Evolutionary conservation across 2,888 invertebrate species (phyloP), one percentile per base, ranked within the genome.

Genomic region (Hydrotaea diabolus): DNA sequence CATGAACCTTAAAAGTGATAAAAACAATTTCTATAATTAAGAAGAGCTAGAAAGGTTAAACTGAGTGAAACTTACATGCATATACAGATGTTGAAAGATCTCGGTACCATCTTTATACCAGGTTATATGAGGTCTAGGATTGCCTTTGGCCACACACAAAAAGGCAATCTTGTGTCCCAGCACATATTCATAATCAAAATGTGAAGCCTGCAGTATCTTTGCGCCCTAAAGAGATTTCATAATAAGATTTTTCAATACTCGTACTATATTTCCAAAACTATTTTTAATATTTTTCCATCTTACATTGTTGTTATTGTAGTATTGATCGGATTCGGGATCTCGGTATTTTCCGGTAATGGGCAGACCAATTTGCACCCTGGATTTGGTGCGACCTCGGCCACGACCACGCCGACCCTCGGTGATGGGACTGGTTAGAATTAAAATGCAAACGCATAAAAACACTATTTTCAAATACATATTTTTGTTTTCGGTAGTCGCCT

Each of bases 31-130:
- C 3, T 23, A 2, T n/a, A 26, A 21, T 53, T 43, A 4, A 26
- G 15, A 71, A 11, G 1, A 39, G 8, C 39, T n/a, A n/a, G n/a
- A n/a, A n/a, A n/a, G n/a, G n/a, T n/a, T n/a, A n/a, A n/a, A n/a
- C n/a, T 39, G 39, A 31, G 13, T 19, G 55, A 13, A 94, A 94
- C 95, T 94, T 92, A 97, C 98, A 91, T 98, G 97, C 90, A 97
- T 93, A 91, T 97, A 97, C 79, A 96, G 94, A 93, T 98, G 98
- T 36, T 96, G 95, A 89, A 97, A 97, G 90, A 98, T 96, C 93
- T 98, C 98, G 17, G 96, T 96, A 39, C 98, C 98, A 91, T 98
- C 98, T 92, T 98, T 98, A 92, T 97, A 97, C 98, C 98, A 98
- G 21, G 98, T 98, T 86, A 98, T 97, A 87, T 97, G 96, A 0